Evolutionary conservation across 2,113 vertebrate species (phyloP), one percentile per base, ranked within the genome.

Genomic region (Bos indicus): DNA sequence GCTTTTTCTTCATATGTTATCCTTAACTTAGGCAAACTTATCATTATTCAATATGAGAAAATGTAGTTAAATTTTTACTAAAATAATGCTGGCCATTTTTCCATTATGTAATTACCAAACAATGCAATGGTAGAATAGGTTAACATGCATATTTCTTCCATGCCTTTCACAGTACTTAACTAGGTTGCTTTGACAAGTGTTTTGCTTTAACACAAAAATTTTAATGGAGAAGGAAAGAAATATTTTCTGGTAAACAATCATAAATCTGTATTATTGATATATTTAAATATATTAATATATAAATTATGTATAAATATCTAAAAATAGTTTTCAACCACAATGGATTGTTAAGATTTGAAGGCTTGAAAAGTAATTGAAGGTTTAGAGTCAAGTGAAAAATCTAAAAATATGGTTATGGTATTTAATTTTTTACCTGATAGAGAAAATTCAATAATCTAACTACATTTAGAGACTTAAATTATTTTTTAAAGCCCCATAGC

Each of bases 71-170:
- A 83, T 97, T 98, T 97, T 97, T 93, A 80, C 78, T 97, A 81
- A 81, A 94, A 88, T 95, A 92, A 91, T 95, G 93, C 97, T 97
- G 98, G 98, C 98, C 98, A 98, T 98, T 89, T 98, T 98, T 94
- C 78, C 62, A 82, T 90, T 92, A 85, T 95, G 46, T 84, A 95
- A 84, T 96, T 88, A 87, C 59, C 67, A 91, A 95, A 90, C 56
- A 85, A 6, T 97, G 78, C 96, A 93, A 94, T 71, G 30, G 7
- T 95, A 98, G 98, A 64, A 7, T 81, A 97, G 97, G 90, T 84
- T 57, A 84, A 82, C n/a, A 57, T 77, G 46, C 67, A 80, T 67
- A 91, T 96, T 93, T 94, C 26, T 97, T 94, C 28, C 26, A n/a
- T 90, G 28, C 52, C 80, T 96, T 87, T 96, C 57, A 93, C 77